These are phyloP conservation scores for Pelecanus crispus DNA, from an alignment of 2,113 vertebrate species.

Conservation along the genomic window DNA sequence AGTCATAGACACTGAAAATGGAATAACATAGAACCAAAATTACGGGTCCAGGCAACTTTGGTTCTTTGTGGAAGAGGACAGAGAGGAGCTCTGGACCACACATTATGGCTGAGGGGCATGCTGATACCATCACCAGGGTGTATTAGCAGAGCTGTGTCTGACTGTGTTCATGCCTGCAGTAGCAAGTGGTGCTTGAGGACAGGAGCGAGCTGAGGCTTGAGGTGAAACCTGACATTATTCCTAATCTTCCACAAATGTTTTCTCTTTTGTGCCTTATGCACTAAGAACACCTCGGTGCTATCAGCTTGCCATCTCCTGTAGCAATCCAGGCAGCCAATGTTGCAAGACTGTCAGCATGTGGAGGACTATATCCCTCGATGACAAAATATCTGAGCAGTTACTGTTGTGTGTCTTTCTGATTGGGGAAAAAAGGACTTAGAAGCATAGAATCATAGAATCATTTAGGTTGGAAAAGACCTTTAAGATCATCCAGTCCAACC, in stretches of 20 bases:
- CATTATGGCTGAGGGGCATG: accelerated
- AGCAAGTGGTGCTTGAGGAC: neutral
- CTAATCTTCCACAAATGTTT: neutral
- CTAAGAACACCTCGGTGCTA: accelerated
- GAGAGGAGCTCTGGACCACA: neutral
- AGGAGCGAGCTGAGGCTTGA: neutral
- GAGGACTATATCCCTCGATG: neutral
- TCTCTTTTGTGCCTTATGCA: neutral
- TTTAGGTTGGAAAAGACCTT: no score
- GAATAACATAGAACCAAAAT: neutral
- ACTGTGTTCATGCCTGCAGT: neutral
- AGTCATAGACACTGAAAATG: neutral
- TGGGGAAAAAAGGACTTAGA: neutral
- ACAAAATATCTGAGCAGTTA: neutral
- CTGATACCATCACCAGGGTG: neutral
- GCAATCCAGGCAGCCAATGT: neutral
- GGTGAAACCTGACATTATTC: neutral
- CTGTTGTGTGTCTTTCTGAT: neutral
- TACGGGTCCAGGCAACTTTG: neutral
- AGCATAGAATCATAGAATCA: no score
- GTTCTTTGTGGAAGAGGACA: neutral
- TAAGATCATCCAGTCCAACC: no score
- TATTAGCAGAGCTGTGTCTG: neutral
- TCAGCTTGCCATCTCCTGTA: neutral
- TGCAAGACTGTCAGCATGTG: neutral